Conservation (phyloP, 1,140 invertebrate genomes). For the Bombus consobrinus region DNA sequence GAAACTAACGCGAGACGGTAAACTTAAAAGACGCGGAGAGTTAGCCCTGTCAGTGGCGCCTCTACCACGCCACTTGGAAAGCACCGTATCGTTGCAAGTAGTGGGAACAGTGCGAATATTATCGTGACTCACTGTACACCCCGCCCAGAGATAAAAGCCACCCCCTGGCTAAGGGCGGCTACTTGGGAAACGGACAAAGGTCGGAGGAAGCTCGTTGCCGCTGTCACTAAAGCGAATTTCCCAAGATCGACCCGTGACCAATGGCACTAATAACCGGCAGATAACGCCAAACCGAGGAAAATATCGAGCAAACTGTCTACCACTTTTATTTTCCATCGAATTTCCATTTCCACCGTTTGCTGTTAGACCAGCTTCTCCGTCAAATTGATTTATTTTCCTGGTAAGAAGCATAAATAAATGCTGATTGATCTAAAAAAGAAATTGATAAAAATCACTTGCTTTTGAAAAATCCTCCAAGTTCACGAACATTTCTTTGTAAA, state of each 20-base stretch:
- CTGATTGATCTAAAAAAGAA: no score
- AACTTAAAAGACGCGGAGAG: background rate
- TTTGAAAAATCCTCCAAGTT: no score
- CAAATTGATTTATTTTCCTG: no score
- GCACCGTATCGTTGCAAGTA: background rate
- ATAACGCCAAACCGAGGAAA: conserved; percentile 31
- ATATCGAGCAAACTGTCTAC: background rate
- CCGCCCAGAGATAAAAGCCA: conserved; percentile 24
- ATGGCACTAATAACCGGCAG: conserved; percentile 36
- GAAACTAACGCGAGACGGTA: background rate
- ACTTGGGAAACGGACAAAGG: conserved; percentile 11
- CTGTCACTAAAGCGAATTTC: background rate
- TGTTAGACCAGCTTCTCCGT: no score
- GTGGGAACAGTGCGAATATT: conserved; percentile 28
- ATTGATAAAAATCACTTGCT: no score
- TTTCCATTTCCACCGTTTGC: background rate
- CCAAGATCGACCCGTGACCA: background rate
- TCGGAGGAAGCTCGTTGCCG: background rate
- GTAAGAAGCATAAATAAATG: no score
- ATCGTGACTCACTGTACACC: conserved; percentile 30
- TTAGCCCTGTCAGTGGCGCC: conserved; percentile 15
- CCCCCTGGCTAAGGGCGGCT: background rate
- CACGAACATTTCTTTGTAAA: no score
- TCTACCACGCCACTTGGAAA: background rate
- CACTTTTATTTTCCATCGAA: background rate